Base-by-base conservation (phyloP, 2,888 invertebrate species). In the Drosophila peninsularis region DNA sequence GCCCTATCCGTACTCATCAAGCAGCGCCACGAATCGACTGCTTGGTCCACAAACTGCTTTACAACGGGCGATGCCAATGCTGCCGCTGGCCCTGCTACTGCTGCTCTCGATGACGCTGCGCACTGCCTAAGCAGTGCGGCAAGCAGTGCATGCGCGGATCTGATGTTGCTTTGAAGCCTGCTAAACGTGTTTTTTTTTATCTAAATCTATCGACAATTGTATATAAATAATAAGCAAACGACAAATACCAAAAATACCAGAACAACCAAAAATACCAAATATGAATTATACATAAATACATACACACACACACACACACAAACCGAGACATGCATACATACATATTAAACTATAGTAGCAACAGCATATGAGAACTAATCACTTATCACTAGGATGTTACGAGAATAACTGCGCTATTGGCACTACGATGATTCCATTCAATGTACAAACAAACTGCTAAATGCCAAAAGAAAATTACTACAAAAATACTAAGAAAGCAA, bases 401-500 rank as follows among this genome's bases (percentile, higher is more conserved):
- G 32, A 50, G 47, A 37, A 55, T 45, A 69, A 61, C 42, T 56
- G 60, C 75, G 56, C 75, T 61, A 65, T 65, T 32, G 39, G 27
- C 30, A 58, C 50, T 44, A 70, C 1, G 50, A 74, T 71, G 57
- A 80, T 82, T 86, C 79, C 75, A 86, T 86, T 80, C 67, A 76
- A 73, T 87, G 87, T 85, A 85, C 87, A 86, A 85, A 53, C 56
- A 56, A 60, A 68, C 63, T 55, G 62, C 53, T 57, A 66, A 70
- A 76, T 71, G 62, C 64, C 65, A 75, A 69, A 75, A 56, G 44
- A n/a, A 49, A 19, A 17, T 32, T 32, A 49, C 47, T 19, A 54
- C 62, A 61, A 24, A 21, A 39, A 42, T 32, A 42, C 39, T 21
- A 47, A 42, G 41, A 21, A 63, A 58, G 27, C 9, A 5, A 62